phyloP scores from a whole-genome alignment of 2,797 vertebrate genomes.

The Cygnus olor region DNA sequence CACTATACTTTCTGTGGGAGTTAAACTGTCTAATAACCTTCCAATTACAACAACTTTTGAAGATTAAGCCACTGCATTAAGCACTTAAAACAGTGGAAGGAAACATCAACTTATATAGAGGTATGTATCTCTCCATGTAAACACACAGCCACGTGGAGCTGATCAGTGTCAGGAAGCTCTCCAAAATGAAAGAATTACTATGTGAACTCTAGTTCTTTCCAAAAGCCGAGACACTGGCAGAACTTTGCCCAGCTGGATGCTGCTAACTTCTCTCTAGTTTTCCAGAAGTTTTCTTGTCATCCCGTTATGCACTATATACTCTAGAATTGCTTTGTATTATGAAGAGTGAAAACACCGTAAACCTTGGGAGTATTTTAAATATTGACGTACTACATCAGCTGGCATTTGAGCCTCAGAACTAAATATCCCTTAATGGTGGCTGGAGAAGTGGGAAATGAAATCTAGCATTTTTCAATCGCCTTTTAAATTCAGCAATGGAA shows the following conservation, averaged over 20 bases:
- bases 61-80: slow-evolving; percentile 36
- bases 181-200: slow-evolving; percentile 26
- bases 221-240: not conserved
- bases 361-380: not conserved
- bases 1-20: slow-evolving; percentile 10
- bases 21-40: slow-evolving; percentile 42
- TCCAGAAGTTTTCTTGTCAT: slow-evolving; percentile 16
- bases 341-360: not conserved
- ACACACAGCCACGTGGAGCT: not conserved
- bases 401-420: not conserved
- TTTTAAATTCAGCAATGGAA: not conserved
- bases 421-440: not conserved
- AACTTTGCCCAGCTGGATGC: slow-evolving; percentile 26
- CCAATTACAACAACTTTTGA: slow-evolving; percentile 47
- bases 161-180: slow-evolving; percentile 56
- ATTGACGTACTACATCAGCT: not conserved
- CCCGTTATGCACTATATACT: not conserved
- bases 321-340: not conserved
- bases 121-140: not conserved
- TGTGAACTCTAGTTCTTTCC: slow-evolving; percentile 15
- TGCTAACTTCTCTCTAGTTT: slow-evolving; percentile 6
- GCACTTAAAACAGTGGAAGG: slow-evolving; percentile 44
- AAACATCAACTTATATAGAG: slow-evolving; percentile 38
- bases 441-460: not conserved
- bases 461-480: slow-evolving; percentile 6